phyloP scores from a whole-genome alignment of 2,113 vertebrate species.

The Pygoscelis adeliae region DNA sequence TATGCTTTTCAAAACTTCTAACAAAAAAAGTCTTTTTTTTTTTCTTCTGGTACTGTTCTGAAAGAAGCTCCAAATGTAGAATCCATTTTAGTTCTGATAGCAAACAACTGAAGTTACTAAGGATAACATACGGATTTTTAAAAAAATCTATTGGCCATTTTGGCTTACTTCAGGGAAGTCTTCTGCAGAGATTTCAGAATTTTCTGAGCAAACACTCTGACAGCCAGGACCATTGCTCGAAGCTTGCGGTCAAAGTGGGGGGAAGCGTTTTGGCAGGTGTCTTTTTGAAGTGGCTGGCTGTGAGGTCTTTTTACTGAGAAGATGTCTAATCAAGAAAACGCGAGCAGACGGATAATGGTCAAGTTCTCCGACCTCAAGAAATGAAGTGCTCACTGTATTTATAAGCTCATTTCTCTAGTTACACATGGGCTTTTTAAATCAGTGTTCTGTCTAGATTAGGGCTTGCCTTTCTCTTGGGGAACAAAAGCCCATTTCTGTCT shows the following conservation, averaged over 20 bases:
- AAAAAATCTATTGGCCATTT: not conserved
- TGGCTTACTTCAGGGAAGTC: not conserved
- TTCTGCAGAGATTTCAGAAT: not conserved
- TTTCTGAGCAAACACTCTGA: not conserved
- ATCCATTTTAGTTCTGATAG: not conserved
- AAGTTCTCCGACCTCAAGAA: not conserved
- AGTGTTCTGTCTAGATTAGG: not conserved
- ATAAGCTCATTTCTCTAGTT: not conserved
- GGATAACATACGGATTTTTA: not conserved
- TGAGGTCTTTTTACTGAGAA: not conserved
- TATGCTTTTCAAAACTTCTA: not conserved
- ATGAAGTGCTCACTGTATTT: not conserved
- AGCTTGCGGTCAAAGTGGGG: rapidly evolving
- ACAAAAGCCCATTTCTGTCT: not conserved
- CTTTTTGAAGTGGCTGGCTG: not conserved
- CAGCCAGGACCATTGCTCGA: not conserved
- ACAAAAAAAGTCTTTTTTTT: not conserved
- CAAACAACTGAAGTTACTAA: not conserved
- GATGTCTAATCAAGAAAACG: not conserved
- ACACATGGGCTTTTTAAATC: not conserved
- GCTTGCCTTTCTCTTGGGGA: not conserved
- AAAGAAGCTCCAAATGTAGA: not conserved
- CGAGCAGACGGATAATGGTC: not conserved
- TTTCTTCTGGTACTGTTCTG: not conserved
- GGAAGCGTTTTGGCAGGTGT: not conserved